A percentile compares a stretch with the other conserved stretches of the same genome.
These are phyloP conservation scores for Listronotus bonariensis DNA, from an alignment of 1,140 invertebrate genomes.

Conservation along the genomic window DNA sequence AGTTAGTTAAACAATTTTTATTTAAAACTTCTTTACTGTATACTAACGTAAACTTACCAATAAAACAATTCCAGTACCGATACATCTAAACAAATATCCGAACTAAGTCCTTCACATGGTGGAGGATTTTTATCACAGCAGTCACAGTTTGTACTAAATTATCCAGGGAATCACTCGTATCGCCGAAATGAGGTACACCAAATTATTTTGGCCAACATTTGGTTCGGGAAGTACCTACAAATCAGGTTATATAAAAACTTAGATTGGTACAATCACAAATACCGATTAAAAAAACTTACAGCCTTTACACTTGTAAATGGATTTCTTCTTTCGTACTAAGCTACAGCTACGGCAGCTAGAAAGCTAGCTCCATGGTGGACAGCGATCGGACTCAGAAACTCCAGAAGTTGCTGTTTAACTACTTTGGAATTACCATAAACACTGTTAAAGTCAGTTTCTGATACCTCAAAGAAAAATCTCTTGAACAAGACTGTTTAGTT, in stretches of 20 bases:
- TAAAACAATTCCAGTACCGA: constrained; percentile 67
- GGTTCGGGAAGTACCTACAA: constrained; percentile 67
- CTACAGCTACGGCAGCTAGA: constrained; percentile 83
- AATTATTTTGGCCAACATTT: constrained; percentile 73
- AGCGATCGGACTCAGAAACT: constrained; percentile 86
- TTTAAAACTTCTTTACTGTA: too few relatives aligned
- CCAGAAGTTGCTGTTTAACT: constrained; percentile 78
- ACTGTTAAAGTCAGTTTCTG: constrained; percentile 55
- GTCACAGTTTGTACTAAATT: constrained; percentile 84
- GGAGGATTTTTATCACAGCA: constrained; percentile 81
- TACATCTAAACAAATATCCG: constrained; percentile 66
- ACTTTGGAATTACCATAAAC: constrained; percentile 67
- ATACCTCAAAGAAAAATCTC: constrained; percentile 40
- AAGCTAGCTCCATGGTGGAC: constrained; percentile 84
- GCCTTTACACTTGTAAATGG: constrained; percentile 58
- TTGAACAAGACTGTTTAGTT: background rate
- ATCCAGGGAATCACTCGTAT: constrained; percentile 84
- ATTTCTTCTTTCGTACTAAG: constrained; percentile 80
- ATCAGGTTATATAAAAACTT: background rate
- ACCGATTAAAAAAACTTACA: constrained; percentile 51
- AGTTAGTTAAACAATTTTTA: too few relatives aligned
- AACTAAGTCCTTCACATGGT: constrained; percentile 66
- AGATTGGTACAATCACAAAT: background rate
- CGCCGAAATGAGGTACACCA: constrained; percentile 80
- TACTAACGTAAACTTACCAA: constrained; percentile 51